phyloP scores from a whole-genome alignment of 64 coral and sea anemone species.

The Cladopsammia gracilis region DNA sequence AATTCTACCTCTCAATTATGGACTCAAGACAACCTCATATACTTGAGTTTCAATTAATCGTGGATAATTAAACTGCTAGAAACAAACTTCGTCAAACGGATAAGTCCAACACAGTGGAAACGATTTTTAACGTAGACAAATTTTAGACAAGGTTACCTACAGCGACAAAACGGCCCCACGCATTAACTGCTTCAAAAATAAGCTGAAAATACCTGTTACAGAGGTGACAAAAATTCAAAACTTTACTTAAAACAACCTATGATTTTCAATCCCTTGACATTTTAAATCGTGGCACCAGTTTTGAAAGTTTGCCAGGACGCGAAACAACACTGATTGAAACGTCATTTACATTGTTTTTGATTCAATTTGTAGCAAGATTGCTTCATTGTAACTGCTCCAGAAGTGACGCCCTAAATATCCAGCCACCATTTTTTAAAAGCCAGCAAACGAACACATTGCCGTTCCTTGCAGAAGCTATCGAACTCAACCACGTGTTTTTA shows the following conservation, averaged over 20 bases:
- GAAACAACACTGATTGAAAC: background rate
- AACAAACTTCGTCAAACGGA: too few species aligned
- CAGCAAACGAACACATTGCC: background rate
- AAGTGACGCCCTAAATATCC: too few species aligned
- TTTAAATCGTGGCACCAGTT: background rate
- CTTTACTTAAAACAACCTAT: slow-evolving; percentile 7
- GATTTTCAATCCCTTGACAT: background rate
- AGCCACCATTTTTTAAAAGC: background rate
- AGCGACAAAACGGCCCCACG: too few species aligned
- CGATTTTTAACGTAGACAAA: too few species aligned
- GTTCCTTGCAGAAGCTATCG: background rate
- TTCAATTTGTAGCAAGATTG: background rate
- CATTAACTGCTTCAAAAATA: too few species aligned
- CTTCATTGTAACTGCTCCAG: background rate
- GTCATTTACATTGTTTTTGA: too few species aligned
- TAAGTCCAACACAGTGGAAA: too few species aligned
- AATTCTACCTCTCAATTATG: background rate
- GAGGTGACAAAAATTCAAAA: slow-evolving; percentile 7
- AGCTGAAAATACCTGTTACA: background rate
- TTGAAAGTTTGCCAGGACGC: slow-evolving; percentile 12
- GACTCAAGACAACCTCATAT: background rate
- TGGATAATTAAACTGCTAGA: background rate
- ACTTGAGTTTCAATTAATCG: background rate
- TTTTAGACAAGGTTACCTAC: too few species aligned
- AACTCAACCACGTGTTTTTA: background rate